A percentile compares a stretch with the other conserved stretches of the same genome.
These are phyloP conservation scores for Sylvilagus floridanus DNA, from an alignment of 2,797 vertebrate genomes.

Conservation along the genomic window DNA sequence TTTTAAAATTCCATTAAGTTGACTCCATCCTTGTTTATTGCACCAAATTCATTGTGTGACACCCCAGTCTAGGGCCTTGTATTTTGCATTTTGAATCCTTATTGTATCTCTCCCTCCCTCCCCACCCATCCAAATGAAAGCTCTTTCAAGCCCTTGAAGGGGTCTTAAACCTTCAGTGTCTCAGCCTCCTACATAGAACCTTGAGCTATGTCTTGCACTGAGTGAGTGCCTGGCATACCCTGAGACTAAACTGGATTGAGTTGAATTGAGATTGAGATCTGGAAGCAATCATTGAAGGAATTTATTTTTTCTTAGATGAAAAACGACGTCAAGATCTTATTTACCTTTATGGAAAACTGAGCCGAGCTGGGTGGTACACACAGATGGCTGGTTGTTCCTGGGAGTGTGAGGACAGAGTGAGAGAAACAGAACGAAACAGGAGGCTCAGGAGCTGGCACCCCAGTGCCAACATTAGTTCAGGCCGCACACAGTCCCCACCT, in stretches of 20 bases:
- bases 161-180: background rate
- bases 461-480: conserved; percentile 8
- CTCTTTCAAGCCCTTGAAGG: background rate
- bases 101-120: background rate
- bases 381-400: conserved; percentile 71
- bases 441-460: conserved; percentile 51
- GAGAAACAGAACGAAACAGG: conserved; percentile 49
- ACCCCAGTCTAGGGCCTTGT: background rate
- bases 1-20: background rate
- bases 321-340: background rate
- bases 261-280: background rate
- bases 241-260: too few species aligned
- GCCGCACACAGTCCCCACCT: background rate
- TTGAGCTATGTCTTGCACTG: accelerated
- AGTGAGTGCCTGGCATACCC: accelerated
- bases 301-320: background rate
- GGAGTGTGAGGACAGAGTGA: conserved; percentile 44
- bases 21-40: background rate
- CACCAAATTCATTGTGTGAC: background rate
- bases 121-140: background rate
- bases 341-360: background rate
- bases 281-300: background rate
- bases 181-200: accelerated
- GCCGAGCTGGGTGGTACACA: background rate
- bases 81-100: too few species aligned